A percentile compares a stretch with the other conserved stretches of the same genome.
Conservation (phyloP, 2,113 vertebrate species). For the Dipodomys merriami region DNA sequence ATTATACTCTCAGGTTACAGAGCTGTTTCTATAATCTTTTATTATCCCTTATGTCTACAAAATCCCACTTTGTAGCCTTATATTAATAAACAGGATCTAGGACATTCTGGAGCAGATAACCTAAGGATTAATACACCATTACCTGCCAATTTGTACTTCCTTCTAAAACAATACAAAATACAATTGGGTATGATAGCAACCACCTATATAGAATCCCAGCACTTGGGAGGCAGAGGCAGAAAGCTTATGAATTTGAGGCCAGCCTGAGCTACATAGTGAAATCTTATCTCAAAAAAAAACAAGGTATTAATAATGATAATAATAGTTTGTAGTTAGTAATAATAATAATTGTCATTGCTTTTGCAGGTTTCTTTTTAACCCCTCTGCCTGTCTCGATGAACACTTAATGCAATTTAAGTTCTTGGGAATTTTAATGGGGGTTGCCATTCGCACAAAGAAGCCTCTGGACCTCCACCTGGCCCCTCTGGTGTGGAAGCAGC, state of each 20-base stretch:
- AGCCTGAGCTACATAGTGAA: not conserved
- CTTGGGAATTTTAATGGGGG: constrained; percentile 93
- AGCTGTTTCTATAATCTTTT: constrained; percentile 1
- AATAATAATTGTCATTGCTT: constrained; percentile 31
- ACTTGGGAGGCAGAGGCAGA: not conserved
- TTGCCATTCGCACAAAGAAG: constrained; percentile 93
- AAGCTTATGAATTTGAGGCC: not conserved
- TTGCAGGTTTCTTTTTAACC: constrained; percentile 91
- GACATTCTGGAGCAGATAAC: not conserved
- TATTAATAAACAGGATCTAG: constrained; percentile 18
- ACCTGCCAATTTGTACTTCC: constrained; percentile 24
- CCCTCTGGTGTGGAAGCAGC: constrained; percentile 92
- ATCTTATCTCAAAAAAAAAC: not conserved
- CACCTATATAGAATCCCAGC: not conserved
- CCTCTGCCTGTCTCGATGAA: constrained; percentile 90
- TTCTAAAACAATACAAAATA: constrained; percentile 19
- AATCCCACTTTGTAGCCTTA: constrained; percentile 22
- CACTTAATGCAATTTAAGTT: constrained; percentile 93
- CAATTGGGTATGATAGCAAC: not conserved
- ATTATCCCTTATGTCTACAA: not conserved
- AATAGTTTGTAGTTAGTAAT: no score
- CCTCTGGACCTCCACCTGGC: constrained; percentile 92
- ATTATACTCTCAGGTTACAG: constrained; percentile 10
- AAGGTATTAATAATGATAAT: no score
- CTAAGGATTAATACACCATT: not conserved